Percentiles rank a stretch among this genome's conserved stretches.
Conservation (phyloP, 2,888 invertebrate genomes). For the Diabrotica balteata region DNA sequence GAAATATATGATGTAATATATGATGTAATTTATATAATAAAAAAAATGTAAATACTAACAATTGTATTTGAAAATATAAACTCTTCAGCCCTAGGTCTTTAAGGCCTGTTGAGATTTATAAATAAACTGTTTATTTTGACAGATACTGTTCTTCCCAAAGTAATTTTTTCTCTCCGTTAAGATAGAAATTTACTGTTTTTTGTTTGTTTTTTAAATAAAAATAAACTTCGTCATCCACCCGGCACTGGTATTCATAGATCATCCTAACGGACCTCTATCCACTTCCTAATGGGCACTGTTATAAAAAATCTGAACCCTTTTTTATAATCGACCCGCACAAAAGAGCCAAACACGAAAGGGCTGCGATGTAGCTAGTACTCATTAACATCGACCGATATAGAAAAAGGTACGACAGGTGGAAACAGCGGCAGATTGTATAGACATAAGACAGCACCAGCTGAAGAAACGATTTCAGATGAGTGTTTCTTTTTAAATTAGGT, state of each 20-base stretch:
- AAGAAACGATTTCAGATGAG: constrained; percentile 9
- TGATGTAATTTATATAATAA: no score
- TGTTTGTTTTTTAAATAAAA: no score
- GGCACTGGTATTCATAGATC: constrained; percentile 16
- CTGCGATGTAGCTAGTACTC: constrained; percentile 29
- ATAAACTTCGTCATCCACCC: background rate
- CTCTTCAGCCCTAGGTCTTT: no score
- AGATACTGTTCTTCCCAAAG: no score
- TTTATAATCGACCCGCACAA: constrained; percentile 23
- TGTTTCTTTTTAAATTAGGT: constrained; percentile 5
- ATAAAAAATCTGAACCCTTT: constrained; percentile 32
- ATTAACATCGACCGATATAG: constrained; percentile 26
- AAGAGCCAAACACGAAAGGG: constrained; percentile 8
- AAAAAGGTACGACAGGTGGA: constrained; percentile 36
- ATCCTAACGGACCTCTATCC: constrained; percentile 23
- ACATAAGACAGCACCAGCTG: constrained; percentile 6
- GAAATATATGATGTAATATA: no score
- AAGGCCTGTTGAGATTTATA: background rate
- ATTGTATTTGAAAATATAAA: no score
- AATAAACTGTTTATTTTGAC: background rate
- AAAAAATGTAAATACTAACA: no score
- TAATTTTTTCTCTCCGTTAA: no score
- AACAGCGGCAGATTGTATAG: constrained; percentile 11
- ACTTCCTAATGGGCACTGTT: constrained; percentile 31
- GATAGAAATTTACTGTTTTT: no score